Conservation (phyloP, 2,113 vertebrate genomes). For the Grammomys dolichurus region DNA sequence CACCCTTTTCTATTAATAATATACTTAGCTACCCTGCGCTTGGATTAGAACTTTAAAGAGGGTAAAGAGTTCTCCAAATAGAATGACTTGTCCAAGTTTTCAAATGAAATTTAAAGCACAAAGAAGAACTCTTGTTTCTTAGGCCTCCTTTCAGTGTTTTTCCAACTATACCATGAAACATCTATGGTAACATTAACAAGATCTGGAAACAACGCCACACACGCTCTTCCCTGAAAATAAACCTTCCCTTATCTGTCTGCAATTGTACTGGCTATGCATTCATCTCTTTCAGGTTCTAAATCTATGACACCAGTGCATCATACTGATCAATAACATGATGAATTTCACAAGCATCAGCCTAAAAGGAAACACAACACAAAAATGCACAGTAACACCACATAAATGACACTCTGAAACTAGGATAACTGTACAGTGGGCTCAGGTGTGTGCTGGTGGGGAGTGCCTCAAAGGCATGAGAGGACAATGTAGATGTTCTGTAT, state of each 20-base stretch:
- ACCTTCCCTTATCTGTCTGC: neutral
- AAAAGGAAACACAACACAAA: neutral
- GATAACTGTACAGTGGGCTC: neutral
- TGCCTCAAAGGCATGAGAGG: neutral
- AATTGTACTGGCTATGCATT: neutral
- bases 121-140: neutral
- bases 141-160: constrained; percentile 14
- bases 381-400: neutral
- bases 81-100: neutral
- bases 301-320: neutral
- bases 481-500: neutral
- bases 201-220: neutral
- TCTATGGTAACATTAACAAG: neutral
- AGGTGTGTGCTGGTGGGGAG: neutral
- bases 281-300: neutral
- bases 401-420: neutral
- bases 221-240: neutral
- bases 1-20: neutral
- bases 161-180: neutral
- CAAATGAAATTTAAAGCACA: neutral
- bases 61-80: neutral
- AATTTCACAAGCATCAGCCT: neutral
- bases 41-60: neutral
- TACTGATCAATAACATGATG: neutral
- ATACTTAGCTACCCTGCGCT: neutral